Evolutionary conservation across 2,888 invertebrate species (phyloP).

Genomic region (Alviniconcha strummeri): DNA sequence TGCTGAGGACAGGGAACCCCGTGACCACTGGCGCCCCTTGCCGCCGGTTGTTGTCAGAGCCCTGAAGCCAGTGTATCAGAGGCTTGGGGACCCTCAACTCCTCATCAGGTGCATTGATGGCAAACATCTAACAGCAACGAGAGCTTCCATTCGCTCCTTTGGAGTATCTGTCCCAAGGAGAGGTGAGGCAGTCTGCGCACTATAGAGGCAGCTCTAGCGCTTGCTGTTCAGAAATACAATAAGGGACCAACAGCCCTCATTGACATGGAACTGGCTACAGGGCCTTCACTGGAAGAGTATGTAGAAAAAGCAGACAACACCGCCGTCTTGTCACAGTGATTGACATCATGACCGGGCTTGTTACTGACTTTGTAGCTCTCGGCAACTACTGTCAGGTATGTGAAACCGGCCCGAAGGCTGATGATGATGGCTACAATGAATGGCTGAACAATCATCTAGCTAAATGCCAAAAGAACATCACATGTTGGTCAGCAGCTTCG

Average conservation of each 20-base stretch:
- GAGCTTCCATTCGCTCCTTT: too few species aligned
- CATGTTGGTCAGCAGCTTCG: neutral
- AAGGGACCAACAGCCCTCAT: too few species aligned
- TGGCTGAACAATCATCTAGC: neutral
- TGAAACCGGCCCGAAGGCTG: neutral
- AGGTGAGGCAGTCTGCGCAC: too few species aligned
- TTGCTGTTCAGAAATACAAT: too few species aligned
- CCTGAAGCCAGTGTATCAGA: neutral
- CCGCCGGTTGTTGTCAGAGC: neutral
- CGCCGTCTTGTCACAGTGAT: constrained; percentile 19
- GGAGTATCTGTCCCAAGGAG: too few species aligned
- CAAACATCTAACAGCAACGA: neutral
- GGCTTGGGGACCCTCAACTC: neutral
- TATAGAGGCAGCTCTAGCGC: too few species aligned
- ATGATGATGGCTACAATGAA: neutral
- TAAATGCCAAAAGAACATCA: constrained; percentile 9
- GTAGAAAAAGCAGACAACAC: too few species aligned
- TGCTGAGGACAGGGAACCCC: neutral
- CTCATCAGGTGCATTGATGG: neutral
- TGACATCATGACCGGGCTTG: constrained; percentile 2
- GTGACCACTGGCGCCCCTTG: neutral
- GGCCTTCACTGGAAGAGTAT: too few species aligned
- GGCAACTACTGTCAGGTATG: constrained; percentile 16
- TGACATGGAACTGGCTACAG: too few species aligned
- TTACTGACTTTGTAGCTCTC: constrained; percentile 1